These are phyloP conservation scores for Hemicentrotus pulcherrimus DNA, from an alignment of 35 echinoderm and acorn worm genomes.

Conservation along the genomic window DNA sequence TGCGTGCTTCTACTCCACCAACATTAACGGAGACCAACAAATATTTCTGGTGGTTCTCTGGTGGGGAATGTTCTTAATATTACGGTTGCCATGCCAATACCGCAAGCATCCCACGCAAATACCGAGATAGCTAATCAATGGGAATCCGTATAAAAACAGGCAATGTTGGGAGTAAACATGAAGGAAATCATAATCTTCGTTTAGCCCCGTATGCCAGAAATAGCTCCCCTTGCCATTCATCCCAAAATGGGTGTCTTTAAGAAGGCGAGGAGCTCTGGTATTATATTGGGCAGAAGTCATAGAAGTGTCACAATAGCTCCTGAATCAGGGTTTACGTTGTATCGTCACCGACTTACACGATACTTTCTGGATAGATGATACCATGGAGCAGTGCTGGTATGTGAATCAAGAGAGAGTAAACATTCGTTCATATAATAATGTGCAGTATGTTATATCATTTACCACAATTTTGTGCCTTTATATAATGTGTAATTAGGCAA, in stretches of 20 bases:
- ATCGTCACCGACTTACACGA: neutral
- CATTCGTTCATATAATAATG: neutral
- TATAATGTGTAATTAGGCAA: too few species aligned
- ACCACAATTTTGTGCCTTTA: neutral
- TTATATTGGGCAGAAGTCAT: neutral
- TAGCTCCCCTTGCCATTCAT: neutral
- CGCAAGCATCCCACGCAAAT: neutral
- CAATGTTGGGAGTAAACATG: conserved; percentile 9
- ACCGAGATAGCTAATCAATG: neutral
- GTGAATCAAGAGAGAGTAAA: neutral
- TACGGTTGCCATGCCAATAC: neutral
- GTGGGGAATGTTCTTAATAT: neutral
- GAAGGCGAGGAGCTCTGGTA: neutral
- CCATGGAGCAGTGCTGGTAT: neutral
- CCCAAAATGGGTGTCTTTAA: neutral
- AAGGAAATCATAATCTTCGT: neutral
- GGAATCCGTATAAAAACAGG: neutral
- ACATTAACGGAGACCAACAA: neutral
- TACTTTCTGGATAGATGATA: neutral
- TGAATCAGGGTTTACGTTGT: neutral
- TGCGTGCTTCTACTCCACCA: neutral
- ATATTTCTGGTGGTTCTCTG: neutral
- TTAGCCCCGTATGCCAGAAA: neutral
- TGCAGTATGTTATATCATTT: neutral
- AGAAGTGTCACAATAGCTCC: neutral